Base-by-base conservation (phyloP, 2,113 vertebrate genomes). In the Machaerirhynchus nigripectus region DNA sequence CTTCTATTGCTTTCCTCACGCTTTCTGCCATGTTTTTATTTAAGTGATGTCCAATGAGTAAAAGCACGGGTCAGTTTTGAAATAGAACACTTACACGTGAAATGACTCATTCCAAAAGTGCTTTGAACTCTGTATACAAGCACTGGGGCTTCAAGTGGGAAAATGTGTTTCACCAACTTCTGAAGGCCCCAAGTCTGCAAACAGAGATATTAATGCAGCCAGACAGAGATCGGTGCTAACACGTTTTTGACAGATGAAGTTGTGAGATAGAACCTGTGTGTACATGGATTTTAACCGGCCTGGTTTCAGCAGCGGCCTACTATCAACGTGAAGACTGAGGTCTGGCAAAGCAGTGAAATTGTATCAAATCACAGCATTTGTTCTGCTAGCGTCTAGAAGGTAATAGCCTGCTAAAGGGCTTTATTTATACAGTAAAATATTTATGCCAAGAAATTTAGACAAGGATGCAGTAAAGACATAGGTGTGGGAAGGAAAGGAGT, bases 1-100 rank as follows among this genome's bases (percentile, higher is more conserved):
- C 84, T 78, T 87, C 78, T 77, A 3, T 74, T 80, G 81, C 88
- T 92, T 92, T 59, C 15, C 61, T 81, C 80, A 70, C 73, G 73
- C 71, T 52, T 79, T 56, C 75, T 92, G 84, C 93, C 90, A 79
- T 91, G 82, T 88, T 96, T 96, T 96, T 96, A 91, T 96, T 96
- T 93, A 96, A 97, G 95, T 87, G 96, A 84, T 96, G 93, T 96
- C 94, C 97, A 44, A 74, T 22, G 88, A 90, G 74, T 61, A 70
- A 94, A 91, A 97, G 90, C 80, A 89, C 6, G 18, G 95, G 93
- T 75, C 86, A 89, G 89, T 96, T 97, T 96, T 78, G 95, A 94
- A 96, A 91, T 47, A 75, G 94, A 97, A 84, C 94, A 90, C 92
- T 96, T 94, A 71, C 86, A 91, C 44, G 6, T 79, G 81, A 84